Evolutionary conservation across 2,797 vertebrate genomes (phyloP).

Genomic region (Tachyglossus aculeatus): DNA sequence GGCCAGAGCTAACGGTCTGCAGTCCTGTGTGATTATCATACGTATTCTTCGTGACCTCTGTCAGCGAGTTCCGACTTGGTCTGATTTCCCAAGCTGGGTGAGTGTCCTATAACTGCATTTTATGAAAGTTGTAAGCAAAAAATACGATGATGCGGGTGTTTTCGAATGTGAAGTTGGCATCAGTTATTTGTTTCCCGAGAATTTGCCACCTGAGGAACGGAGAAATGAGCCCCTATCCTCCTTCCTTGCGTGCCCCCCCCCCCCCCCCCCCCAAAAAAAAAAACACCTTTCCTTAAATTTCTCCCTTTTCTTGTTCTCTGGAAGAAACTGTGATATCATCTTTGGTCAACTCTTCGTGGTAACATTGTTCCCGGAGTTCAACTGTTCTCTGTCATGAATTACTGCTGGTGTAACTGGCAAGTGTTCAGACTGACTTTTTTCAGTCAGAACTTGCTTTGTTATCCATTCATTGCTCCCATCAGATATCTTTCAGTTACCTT

Average conservation of each 20-base stretch:
- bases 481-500: too few species aligned
- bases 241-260: not conserved
- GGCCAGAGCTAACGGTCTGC: conserved; percentile 99
- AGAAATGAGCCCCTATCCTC: not conserved
- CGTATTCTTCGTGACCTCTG: conserved; percentile 96
- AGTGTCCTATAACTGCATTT: conserved; percentile 56
- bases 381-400: too few species aligned
- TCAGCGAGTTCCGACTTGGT: conserved; percentile 95
- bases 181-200: conserved; percentile 3
- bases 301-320: conserved; percentile 12
- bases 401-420: too few species aligned
- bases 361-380: too few species aligned
- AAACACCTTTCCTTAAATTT: not conserved
- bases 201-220: conserved; percentile 2
- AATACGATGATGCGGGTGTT: not conserved
- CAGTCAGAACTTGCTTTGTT: not conserved
- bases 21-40: conserved; percentile 98
- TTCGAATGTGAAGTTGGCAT: not conserved
- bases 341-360: too few species aligned
- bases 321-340: not conserved
- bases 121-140: not conserved
- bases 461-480: too few species aligned
- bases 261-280: not conserved
- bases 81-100: conserved; percentile 97
- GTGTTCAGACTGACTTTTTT: too few species aligned